Percentiles rank a stretch among this genome's conserved stretches.
Conservation (phyloP, 2,113 vertebrate species). For the Progne subis region DNA sequence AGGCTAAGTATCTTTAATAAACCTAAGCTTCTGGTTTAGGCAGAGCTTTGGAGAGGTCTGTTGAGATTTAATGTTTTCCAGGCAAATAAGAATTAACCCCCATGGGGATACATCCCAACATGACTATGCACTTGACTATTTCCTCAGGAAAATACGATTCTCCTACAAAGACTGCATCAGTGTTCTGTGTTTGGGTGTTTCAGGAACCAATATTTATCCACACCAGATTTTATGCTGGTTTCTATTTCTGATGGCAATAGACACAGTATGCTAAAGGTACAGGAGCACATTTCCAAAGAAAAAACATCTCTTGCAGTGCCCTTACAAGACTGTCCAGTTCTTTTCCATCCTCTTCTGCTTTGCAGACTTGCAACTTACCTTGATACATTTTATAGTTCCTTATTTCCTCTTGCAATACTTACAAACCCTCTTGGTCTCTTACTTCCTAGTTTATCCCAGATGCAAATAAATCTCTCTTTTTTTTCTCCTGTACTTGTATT, state of each 20-base stretch:
- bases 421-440: neutral
- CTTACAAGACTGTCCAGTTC: neutral
- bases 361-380: neutral
- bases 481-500: neutral
- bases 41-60: neutral
- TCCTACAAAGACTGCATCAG: neutral
- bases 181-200: neutral
- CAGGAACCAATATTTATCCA: neutral
- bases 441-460: neutral
- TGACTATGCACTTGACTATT: neutral
- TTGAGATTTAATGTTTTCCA: neutral
- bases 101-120: too few species aligned
- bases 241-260: neutral
- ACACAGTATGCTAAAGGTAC: neutral
- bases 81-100: neutral
- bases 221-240: neutral
- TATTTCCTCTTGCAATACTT: neutral
- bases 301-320: neutral
- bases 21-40: neutral
- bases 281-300: neutral
- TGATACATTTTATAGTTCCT: neutral
- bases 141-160: neutral
- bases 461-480: neutral
- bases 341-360: neutral
- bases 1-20: neutral